Evolutionary conservation across 2,797 vertebrate species (phyloP), one percentile per base, ranked within the genome.

Genomic region (Lindbergichthys nudifrons): DNA sequence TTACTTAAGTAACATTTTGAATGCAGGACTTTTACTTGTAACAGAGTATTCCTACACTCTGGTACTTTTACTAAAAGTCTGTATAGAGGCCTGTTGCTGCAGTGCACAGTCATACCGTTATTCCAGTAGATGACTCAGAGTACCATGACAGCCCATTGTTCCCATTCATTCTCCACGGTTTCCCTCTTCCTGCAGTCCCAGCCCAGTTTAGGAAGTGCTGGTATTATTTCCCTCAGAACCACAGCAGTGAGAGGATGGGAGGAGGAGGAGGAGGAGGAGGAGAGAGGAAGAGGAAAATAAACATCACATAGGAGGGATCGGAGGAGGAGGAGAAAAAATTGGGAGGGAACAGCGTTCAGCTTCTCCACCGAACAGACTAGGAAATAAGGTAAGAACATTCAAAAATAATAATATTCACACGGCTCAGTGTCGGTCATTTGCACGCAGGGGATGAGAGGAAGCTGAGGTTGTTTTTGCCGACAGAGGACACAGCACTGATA

Each of bases 161-260:
- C 10, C 32, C 11, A 0, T 8, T 52, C 74, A 39, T 43, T 53
- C 63, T 66, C 53, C 19, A 2, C 41, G 8, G 26, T 50, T 83
- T 81, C 80, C 75, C 13, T 56, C 67, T 77, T 36, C 70, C 48
- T 67, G 26, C 66, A 21, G 81, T 72, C 79, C 73, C 87, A 87
- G 78, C 92, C 91, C 88, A 88, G 90, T 87, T 90, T 64, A 83
- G 94, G 94, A 94, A 94, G 80, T 87, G 81, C 5, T 41, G n/a
- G 77, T 39, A 91, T 32, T 16, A 23, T 48, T 47, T 51, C 4
- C 4, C 65, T 74, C 72, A 80, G 65, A 78, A 64, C 32, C 73
- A 76, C 74, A 47, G 73, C 80, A 56, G 78, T 0, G 78, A 73
- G 72, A 62, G 83, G 79, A 78, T 54, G 88, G 80, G 87, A 75